phyloP scores from a whole-genome alignment of 2,797 vertebrate species.

The Phataginus tetradactyla region DNA sequence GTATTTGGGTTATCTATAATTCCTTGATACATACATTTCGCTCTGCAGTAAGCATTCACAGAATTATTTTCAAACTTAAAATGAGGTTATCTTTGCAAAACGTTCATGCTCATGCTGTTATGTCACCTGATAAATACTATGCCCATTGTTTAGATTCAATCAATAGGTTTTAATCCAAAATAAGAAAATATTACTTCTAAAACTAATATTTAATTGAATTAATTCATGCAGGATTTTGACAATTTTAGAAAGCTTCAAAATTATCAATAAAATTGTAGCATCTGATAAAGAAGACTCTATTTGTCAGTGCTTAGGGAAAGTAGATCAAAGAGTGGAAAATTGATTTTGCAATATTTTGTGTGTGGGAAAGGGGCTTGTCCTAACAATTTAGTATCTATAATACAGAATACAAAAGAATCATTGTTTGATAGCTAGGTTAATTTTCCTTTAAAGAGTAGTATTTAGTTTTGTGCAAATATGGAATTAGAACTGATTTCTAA shows the following conservation, averaged over 20 bases:
- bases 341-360: background rate
- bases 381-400: conserved; percentile 22
- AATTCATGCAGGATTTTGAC: background rate
- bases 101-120: background rate
- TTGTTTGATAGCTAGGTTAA: conserved; percentile 14
- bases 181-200: background rate
- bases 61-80: conserved; percentile 12
- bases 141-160: background rate
- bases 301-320: background rate
- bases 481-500: background rate
- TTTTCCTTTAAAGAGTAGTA: conserved; percentile 1
- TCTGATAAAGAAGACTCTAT: background rate
- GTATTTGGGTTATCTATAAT: background rate
- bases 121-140: background rate
- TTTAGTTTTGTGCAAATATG: background rate
- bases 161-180: background rate
- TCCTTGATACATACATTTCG: background rate
- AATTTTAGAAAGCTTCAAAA: background rate
- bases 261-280: background rate
- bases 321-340: background rate
- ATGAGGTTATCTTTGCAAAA: background rate
- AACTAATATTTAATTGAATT: background rate
- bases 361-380: background rate
- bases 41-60: background rate
- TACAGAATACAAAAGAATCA: conserved; percentile 14